A percentile compares a stretch with the other conserved stretches of the same genome.
phyloP scores from a whole-genome alignment of 2,797 vertebrate species.

The Antennarius maculatus region DNA sequence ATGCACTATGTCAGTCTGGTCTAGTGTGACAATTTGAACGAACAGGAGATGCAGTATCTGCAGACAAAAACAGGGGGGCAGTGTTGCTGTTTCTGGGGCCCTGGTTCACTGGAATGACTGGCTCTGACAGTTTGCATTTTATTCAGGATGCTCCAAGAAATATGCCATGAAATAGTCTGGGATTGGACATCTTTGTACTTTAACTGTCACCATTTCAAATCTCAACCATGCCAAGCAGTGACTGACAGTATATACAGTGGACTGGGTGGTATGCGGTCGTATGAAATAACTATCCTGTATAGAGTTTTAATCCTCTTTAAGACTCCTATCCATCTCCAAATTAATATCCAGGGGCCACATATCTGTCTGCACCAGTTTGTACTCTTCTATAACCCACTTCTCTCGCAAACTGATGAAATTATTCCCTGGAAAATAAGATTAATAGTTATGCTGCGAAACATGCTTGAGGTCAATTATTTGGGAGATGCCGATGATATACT shows the following conservation, averaged over 20 bases:
- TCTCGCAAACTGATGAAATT: slow-evolving; percentile 73
- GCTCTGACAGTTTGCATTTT: slow-evolving; percentile 72
- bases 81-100: slow-evolving; percentile 70
- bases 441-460: slow-evolving; percentile 76
- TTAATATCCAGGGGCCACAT: slow-evolving; percentile 79
- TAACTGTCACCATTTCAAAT: slow-evolving; percentile 83
- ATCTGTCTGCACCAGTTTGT: slow-evolving; percentile 67
- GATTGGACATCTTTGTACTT: slow-evolving; percentile 83
- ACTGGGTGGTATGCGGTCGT: slow-evolving; percentile 72
- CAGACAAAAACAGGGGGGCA: slow-evolving; percentile 73
- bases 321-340: slow-evolving; percentile 79
- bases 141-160: slow-evolving; percentile 75
- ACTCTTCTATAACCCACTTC: slow-evolving; percentile 62
- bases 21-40: background rate
- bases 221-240: slow-evolving; percentile 75
- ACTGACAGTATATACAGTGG: slow-evolving; percentile 76
- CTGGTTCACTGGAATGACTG: slow-evolving; percentile 52
- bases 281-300: slow-evolving; percentile 78
- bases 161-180: slow-evolving; percentile 80
- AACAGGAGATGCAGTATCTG: slow-evolving; percentile 57
- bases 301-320: slow-evolving; percentile 83
- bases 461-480: slow-evolving; percentile 78
- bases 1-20: background rate
- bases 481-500: slow-evolving; percentile 75
- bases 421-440: slow-evolving; percentile 82